Conservation (phyloP, 64 coral and sea anemone genomes). For the Actinia tenebrosa region DNA sequence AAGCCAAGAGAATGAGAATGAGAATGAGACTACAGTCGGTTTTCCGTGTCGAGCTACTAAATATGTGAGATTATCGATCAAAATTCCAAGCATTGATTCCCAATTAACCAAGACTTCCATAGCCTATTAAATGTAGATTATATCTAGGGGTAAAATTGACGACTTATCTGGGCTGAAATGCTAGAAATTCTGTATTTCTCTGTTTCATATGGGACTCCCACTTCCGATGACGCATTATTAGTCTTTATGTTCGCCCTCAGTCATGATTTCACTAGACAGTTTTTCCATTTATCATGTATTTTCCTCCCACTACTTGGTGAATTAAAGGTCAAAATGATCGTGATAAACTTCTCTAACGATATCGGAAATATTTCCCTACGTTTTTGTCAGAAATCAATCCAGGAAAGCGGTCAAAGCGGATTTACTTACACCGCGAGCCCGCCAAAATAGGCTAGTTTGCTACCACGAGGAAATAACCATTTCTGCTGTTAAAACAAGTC, state of each 20-base stretch:
- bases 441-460: not conserved
- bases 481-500: not conserved
- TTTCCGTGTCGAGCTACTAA: too few relatives aligned
- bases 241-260: not conserved
- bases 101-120: not conserved
- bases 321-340: not conserved
- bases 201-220: not conserved
- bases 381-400: not conserved
- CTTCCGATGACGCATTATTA: not conserved
- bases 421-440: not conserved
- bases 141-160: not conserved
- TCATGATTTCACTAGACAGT: not conserved
- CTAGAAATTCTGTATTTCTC: not conserved
- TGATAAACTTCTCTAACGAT: not conserved
- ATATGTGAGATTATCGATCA: not conserved
- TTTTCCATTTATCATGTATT: not conserved
- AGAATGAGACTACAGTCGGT: too few relatives aligned
- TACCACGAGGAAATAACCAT: not conserved
- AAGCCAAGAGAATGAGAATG: too few relatives aligned
- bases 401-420: not conserved
- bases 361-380: not conserved
- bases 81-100: not conserved
- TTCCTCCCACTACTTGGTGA: not conserved
- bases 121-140: not conserved
- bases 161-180: not conserved